Evolutionary conservation across 2,888 invertebrate species (phyloP).

Genomic region (Rhagonycha lutea): DNA sequence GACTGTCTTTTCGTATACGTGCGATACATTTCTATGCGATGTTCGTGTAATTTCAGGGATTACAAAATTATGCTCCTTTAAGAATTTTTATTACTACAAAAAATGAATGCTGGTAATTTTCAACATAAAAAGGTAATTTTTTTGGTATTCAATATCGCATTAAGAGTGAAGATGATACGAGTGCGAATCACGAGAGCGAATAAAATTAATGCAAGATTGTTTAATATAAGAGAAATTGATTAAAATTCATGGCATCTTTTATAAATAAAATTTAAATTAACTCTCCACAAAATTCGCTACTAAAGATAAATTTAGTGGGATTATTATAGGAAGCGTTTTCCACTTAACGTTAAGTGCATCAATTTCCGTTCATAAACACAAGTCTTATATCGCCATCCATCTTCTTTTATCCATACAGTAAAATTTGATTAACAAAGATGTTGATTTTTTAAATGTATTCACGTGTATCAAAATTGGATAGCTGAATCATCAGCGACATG

Average conservation of each 20-base stretch:
- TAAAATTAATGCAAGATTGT: neutral
- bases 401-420: constrained; percentile 18
- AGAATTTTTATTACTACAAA: neutral
- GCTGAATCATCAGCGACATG: constrained; percentile 25
- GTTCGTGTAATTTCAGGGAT: neutral
- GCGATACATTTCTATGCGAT: neutral
- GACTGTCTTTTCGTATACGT: constrained; percentile 16
- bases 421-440: constrained; percentile 16
- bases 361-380: constrained; percentile 52
- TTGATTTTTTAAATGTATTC: constrained; percentile 10
- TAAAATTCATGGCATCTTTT: constrained; percentile 46
- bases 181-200: neutral
- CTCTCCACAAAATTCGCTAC: constrained; percentile 43
- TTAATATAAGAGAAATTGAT: constrained; percentile 45
- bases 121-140: neutral
- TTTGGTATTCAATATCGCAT: too few species aligned
- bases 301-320: constrained; percentile 54
- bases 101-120: neutral
- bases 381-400: constrained; percentile 30
- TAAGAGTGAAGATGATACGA: too few species aligned
- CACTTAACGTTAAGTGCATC: constrained; percentile 53
- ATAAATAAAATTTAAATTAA: constrained; percentile 51
- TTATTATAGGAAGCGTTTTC: constrained; percentile 53
- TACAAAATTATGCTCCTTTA: neutral
- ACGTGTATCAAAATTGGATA: constrained; percentile 12